Percentiles rank a stretch among this genome's conserved stretches.
phyloP scores from a whole-genome alignment of 2,113 vertebrate species.

The Podocnemis expansa region DNA sequence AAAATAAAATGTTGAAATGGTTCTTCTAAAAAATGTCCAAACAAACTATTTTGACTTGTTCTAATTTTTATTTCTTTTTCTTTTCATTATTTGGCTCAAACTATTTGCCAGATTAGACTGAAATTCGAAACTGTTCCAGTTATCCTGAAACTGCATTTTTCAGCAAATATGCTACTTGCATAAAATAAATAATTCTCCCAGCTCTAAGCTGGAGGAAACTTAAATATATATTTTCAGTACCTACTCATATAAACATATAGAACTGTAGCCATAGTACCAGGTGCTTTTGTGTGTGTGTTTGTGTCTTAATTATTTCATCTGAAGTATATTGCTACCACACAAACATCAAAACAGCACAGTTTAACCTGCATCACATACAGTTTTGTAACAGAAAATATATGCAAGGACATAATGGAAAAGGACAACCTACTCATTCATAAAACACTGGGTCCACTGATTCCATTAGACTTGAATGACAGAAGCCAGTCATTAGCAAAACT shows the following conservation, averaged over 20 bases:
- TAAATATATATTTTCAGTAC: conserved; percentile 33
- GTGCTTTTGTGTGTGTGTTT: background rate
- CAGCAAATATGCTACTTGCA: background rate
- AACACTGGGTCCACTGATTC: background rate
- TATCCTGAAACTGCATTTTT: background rate
- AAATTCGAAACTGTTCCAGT: background rate
- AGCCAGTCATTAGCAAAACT: background rate
- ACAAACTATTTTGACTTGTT: background rate
- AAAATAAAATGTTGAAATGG: background rate
- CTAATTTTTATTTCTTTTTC: background rate
- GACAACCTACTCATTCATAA: background rate
- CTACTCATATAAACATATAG: background rate
- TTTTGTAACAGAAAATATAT: background rate
- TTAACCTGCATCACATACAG: conserved; percentile 7
- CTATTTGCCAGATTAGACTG: background rate
- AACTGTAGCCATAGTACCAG: background rate
- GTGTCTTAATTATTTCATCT: background rate
- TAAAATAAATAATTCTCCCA: background rate
- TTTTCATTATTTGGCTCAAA: background rate
- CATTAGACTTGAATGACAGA: background rate
- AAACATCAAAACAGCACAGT: background rate
- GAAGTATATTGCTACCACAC: background rate
- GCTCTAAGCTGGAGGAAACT: background rate
- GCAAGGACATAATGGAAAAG: background rate
- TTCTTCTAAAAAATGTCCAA: background rate